Evolutionary conservation across 2,113 vertebrate species (phyloP), one percentile per base, ranked within the genome.

Genomic region (Saccopteryx bilineata): DNA sequence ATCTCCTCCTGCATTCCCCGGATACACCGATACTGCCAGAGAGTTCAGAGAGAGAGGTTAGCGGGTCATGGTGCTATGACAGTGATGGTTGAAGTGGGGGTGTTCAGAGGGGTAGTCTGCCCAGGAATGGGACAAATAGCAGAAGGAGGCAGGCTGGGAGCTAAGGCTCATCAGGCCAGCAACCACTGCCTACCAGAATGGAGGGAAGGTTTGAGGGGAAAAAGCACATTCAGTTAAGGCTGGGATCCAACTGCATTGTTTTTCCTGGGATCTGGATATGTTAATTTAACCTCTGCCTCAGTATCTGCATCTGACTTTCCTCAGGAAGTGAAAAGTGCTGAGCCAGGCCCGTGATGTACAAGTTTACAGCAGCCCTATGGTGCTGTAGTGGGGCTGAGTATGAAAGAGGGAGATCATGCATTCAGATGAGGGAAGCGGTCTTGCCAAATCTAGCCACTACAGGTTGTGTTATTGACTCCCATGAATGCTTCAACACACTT

Each of bases 341-440:
- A 1, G 19, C 52, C 19, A 23, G 0, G 74, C 31, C 74, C 21
- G 23, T 26, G 14, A 8, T 8, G 5, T 13, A 5, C 48, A 56
- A 4, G 7, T 54, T 50, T n/a, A 54, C 5, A 61, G 50, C 52
- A 54, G 60, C 11, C 9, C 3, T 5, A 21, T 12, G 12, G 21
- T 15, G 33, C 1, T 0, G 2, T 1, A 28, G 1, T 2, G 28
- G 28, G 8, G 50, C 23, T 76, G 50, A 56, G 11, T 15, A 61
- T 23, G 21, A 24, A 39, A 60, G 54, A n/a, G 26, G 21, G 24
- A 82, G 7, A 0, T 5, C 0, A 1, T 26, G 14, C 33, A 33
- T 24, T 60, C 18, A 15, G 54, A 39, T 31, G 23, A 76, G 9
- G 48, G 33, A 52, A n/a, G 21, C 5, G 56, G 78, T 52, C 14